Conservation (phyloP, 1,140 invertebrate genomes). For the Zaprionus capensis region DNA sequence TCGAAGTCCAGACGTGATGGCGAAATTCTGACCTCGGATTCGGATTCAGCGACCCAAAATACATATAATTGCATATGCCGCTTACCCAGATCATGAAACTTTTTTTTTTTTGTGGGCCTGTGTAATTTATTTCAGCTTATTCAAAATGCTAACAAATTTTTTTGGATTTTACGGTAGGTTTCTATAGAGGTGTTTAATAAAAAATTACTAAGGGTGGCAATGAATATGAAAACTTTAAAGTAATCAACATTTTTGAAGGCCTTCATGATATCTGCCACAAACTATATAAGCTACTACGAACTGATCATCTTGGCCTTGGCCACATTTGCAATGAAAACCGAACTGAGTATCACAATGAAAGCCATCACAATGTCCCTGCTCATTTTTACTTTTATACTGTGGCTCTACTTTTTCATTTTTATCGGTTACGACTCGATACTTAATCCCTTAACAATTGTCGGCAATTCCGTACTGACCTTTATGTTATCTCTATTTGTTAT, state of each 20-base stretch:
- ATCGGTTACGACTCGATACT: constrained; percentile 1
- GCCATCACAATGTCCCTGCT: constrained; percentile 11
- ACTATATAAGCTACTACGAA: constrained; percentile 39
- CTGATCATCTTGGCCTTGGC: constrained; percentile 44
- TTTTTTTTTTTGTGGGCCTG: no score
- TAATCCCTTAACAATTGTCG: constrained; percentile 37
- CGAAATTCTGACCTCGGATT: no score
- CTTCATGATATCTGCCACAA: constrained; percentile 2
- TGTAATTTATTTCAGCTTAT: neutral
- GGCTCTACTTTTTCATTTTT: constrained; percentile 15
- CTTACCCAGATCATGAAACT: no score
- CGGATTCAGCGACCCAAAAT: no score
- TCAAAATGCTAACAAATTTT: neutral
- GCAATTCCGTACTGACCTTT: constrained; percentile 26
- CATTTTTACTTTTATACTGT: neutral
- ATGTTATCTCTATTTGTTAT: constrained; percentile 8
- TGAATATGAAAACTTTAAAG: no score
- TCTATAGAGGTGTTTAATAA: no score
- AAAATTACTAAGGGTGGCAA: no score
- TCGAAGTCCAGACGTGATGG: no score
- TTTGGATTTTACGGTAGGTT: no score
- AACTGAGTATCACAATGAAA: neutral
- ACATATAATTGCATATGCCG: no score
- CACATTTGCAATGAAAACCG: constrained; percentile 33
- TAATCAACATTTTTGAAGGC: neutral